A percentile compares a stretch with the other conserved stretches of the same genome.
These are phyloP conservation scores for Aquatica leii DNA, from an alignment of 2,888 invertebrate genomes.

Conservation along the genomic window DNA sequence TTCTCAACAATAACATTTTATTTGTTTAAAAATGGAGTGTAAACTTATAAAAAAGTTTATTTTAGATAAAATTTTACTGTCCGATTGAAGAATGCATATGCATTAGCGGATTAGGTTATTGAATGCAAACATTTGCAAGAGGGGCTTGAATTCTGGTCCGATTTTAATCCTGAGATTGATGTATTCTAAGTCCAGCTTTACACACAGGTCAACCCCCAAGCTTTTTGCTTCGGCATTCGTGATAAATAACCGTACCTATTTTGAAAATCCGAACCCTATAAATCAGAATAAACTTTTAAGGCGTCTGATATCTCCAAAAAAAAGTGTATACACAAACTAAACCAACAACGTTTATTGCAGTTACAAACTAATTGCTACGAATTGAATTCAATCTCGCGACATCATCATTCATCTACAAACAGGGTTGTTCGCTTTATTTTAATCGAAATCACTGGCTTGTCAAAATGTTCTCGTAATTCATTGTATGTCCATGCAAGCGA, in stretches of 20 bases:
- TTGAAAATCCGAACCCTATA: constrained; percentile 17
- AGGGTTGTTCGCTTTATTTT: constrained; percentile 32
- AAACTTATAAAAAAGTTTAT: too few species aligned
- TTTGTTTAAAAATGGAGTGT: too few species aligned
- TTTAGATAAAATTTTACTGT: too few species aligned
- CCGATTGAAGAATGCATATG: constrained; percentile 26
- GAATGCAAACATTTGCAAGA: constrained; percentile 44
- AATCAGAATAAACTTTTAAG: constrained; percentile 27
- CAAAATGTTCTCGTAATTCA: constrained; percentile 47
- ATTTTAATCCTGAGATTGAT: constrained; percentile 51
- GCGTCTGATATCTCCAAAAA: constrained; percentile 6
- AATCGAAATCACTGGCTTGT: constrained; percentile 41
- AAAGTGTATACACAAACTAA: neutral
- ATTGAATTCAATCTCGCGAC: constrained; percentile 19
- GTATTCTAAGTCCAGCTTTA: constrained; percentile 44
- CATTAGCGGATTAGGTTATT: constrained; percentile 48
- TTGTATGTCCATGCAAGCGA: constrained; percentile 51
- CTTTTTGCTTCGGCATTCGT: constrained; percentile 29
- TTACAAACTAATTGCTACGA: constrained; percentile 16
- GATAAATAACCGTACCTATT: constrained; percentile 28
- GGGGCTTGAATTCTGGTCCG: constrained; percentile 10
- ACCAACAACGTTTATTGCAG: constrained; percentile 4
- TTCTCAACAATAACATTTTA: too few species aligned
- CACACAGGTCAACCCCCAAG: constrained; percentile 24
- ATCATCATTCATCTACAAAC: constrained; percentile 25